These are phyloP conservation scores for Amblyornis subalaris DNA, from an alignment of 2,113 vertebrate genomes.

Conservation along the genomic window DNA sequence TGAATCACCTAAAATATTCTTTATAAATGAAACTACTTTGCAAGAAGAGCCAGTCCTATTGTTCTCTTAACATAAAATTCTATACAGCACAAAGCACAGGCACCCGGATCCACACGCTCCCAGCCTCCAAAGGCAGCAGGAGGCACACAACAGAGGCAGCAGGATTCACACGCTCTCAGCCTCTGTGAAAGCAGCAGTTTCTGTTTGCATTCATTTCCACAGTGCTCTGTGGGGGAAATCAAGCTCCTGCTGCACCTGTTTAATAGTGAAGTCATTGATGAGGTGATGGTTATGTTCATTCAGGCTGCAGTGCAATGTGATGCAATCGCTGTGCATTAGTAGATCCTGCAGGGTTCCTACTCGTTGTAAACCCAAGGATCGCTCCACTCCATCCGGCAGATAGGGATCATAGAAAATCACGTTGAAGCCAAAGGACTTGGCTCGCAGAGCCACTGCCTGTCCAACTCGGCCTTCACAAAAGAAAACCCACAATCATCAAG, in stretches of 20 bases:
- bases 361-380: constrained; percentile 85
- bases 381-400: constrained; percentile 87
- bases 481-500: constrained; percentile 61
- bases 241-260: constrained; percentile 81
- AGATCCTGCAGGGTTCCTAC: constrained; percentile 89
- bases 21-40: neutral
- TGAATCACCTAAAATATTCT: neutral
- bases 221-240: constrained; percentile 44
- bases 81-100: constrained; percentile 46
- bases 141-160: constrained; percentile 52
- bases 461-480: constrained; percentile 82
- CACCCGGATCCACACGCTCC: constrained; percentile 27
- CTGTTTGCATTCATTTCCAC: constrained; percentile 51
- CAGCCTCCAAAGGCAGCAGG: constrained; percentile 42
- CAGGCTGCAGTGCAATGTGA: constrained; percentile 89
- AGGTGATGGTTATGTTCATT: constrained; percentile 94
- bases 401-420: constrained; percentile 91
- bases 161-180: constrained; percentile 60
- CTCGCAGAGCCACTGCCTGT: constrained; percentile 87
- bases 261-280: constrained; percentile 93
- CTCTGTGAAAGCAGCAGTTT: constrained; percentile 57
- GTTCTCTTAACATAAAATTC: neutral
- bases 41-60: neutral
- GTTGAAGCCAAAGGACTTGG: constrained; percentile 88
- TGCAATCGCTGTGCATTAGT: constrained; percentile 89